Conservation (phyloP, 2,113 vertebrate genomes). For the Takifugu bimaculatus region DNA sequence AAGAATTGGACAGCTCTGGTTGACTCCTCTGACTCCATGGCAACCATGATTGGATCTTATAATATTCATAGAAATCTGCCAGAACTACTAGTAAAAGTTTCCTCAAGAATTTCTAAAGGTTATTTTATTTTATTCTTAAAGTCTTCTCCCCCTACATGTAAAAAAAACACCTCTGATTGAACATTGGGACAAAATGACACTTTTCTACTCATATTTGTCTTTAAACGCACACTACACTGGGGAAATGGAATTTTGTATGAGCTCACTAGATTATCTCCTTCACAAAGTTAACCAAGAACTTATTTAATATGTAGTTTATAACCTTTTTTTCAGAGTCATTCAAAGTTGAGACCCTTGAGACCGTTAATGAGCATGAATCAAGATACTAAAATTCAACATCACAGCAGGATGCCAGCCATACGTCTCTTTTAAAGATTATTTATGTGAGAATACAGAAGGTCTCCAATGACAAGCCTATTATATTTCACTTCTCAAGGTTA, state of each 20-base stretch:
- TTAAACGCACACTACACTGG: too few species aligned
- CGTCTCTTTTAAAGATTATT: conserved; percentile 73
- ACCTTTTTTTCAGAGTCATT: conserved; percentile 69
- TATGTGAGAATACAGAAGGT: conserved; percentile 60
- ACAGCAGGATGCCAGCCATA: conserved; percentile 59
- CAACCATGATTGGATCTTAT: not conserved
- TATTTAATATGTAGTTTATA: conserved; percentile 54
- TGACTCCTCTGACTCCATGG: not conserved
- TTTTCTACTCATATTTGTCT: too few species aligned
- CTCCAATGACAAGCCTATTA: conserved; percentile 77
- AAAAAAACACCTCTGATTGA: too few species aligned
- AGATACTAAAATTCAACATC: conserved; percentile 67
- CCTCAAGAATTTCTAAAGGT: too few species aligned
- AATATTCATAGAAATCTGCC: not conserved
- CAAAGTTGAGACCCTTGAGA: conserved; percentile 61
- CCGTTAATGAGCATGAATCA: conserved; percentile 76
- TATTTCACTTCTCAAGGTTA: conserved; percentile 75
- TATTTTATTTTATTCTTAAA: too few species aligned
- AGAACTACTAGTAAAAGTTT: too few species aligned
- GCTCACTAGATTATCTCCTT: conserved; percentile 1
- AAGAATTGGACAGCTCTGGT: not conserved
- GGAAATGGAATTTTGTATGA: conserved; percentile 23
- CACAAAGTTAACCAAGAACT: conserved; percentile 27
- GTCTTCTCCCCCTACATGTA: too few species aligned
- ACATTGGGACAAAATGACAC: too few species aligned